These are phyloP conservation scores for Temnothorax ravouxi DNA, from an alignment of 2,888 invertebrate species.

Conservation along the genomic window DNA sequence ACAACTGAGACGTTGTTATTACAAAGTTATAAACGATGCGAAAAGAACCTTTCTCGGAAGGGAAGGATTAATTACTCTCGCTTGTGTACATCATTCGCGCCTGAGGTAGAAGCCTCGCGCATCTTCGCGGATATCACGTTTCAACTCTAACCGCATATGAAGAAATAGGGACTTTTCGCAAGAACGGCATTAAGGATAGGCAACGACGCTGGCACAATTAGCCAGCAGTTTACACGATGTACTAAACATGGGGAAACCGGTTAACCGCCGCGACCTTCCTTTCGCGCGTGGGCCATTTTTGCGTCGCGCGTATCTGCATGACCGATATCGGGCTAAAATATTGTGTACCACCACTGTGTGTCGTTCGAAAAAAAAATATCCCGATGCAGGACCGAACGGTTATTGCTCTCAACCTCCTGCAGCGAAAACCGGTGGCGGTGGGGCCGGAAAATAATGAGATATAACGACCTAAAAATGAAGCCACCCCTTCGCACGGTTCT, in stretches of 20 bases:
- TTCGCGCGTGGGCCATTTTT: slow-evolving; percentile 63
- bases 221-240: slow-evolving; percentile 65
- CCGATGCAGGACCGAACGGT: neutral
- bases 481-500: slow-evolving; percentile 65
- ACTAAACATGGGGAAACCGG: slow-evolving; percentile 79
- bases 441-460: slow-evolving; percentile 75
- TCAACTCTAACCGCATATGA: slow-evolving; percentile 21
- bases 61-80: slow-evolving; percentile 6
- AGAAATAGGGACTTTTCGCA: slow-evolving; percentile 64
- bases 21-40: neutral
- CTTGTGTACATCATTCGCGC: neutral
- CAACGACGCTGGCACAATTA: slow-evolving; percentile 71
- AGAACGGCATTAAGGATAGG: slow-evolving; percentile 71
- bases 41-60: neutral
- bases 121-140: slow-evolving; percentile 18
- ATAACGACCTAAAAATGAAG: slow-evolving; percentile 81
- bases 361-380: slow-evolving; percentile 18
- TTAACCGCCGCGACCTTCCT: slow-evolving; percentile 74
- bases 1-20: neutral
- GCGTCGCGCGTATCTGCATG: neutral
- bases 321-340: slow-evolving; percentile 21
- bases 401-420: slow-evolving; percentile 22
- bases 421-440: slow-evolving; percentile 17
- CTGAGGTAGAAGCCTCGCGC: slow-evolving; percentile 18
- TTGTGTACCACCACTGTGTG: slow-evolving; percentile 1